Percentiles rank a stretch among this genome's conserved stretches.
Conservation (phyloP, 2,797 vertebrate species). For the Protonibea diacanthus region DNA sequence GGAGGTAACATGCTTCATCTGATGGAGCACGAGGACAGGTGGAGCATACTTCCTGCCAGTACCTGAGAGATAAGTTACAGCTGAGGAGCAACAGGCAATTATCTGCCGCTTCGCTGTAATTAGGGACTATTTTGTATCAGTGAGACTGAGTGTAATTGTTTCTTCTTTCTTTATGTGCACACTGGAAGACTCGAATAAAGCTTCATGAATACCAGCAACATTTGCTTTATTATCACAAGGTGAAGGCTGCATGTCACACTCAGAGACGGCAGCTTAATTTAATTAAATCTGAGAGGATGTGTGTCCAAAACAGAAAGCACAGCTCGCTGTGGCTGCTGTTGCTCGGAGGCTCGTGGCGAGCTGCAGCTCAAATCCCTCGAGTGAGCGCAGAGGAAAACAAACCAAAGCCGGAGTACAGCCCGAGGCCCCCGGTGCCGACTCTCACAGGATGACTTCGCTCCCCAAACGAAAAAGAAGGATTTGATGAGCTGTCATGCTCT, state of each 20-base stretch:
- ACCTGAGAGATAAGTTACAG: conserved; percentile 47
- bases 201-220: not conserved
- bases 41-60: conserved; percentile 47
- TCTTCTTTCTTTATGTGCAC: not conserved
- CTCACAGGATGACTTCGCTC: conserved; percentile 60
- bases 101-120: conserved; percentile 82
- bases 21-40: conserved; percentile 63
- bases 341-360: conserved; percentile 35
- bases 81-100: conserved; percentile 80
- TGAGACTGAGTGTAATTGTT: conserved; percentile 1
- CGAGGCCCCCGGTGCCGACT: conserved; percentile 23
- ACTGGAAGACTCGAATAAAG: not conserved
- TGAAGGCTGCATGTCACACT: not conserved
- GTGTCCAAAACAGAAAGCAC: conserved; percentile 36
- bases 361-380: conserved; percentile 45
- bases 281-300: conserved; percentile 61
- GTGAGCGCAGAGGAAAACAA: conserved; percentile 62
- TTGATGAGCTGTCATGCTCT: conserved; percentile 70
- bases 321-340: conserved; percentile 45
- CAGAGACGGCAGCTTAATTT: conserved; percentile 29
- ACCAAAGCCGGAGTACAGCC: conserved; percentile 48
- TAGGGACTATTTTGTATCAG: conserved; percentile 78
- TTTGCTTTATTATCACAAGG: not conserved
- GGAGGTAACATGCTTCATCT: conserved; percentile 77
- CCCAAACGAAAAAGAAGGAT: conserved; percentile 50